These are phyloP conservation scores for Bombus cullumanus DNA, from an alignment of 1,140 invertebrate species.

Conservation along the genomic window DNA sequence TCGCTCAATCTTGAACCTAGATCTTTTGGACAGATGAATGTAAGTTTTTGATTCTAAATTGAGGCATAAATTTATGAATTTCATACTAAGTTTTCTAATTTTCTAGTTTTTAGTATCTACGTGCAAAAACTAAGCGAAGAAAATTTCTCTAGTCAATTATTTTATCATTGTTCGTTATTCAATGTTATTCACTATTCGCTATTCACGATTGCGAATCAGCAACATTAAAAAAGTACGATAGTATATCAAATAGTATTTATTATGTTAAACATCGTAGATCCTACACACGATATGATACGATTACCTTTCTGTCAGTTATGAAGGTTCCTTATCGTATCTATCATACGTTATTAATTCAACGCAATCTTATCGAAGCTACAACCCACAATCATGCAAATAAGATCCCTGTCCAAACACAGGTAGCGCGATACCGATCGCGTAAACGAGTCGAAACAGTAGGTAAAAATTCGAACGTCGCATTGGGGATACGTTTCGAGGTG, in stretches of 20 bases:
- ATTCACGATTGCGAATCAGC: too few relatives aligned
- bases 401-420: not conserved
- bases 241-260: not conserved
- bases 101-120: too few relatives aligned
- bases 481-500: not conserved
- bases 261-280: not conserved
- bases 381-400: not conserved
- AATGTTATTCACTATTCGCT: too few relatives aligned
- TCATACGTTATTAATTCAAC: not conserved
- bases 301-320: not conserved
- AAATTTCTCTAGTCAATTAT: too few relatives aligned
- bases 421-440: slow-evolving; percentile 7
- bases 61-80: too few relatives aligned
- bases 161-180: too few relatives aligned
- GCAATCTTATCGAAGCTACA: not conserved
- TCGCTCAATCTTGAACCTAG: too few relatives aligned
- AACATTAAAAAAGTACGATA: not conserved
- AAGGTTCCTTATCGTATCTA: too few relatives aligned
- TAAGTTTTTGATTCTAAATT: too few relatives aligned
- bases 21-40: too few relatives aligned
- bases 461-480: slow-evolving; percentile 7
- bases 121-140: too few relatives aligned
- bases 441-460: slow-evolving; percentile 16
- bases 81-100: too few relatives aligned
- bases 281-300: not conserved